These are phyloP conservation scores for Pygoscelis adeliae DNA, from an alignment of 2,113 vertebrate species.

Conservation along the genomic window DNA sequence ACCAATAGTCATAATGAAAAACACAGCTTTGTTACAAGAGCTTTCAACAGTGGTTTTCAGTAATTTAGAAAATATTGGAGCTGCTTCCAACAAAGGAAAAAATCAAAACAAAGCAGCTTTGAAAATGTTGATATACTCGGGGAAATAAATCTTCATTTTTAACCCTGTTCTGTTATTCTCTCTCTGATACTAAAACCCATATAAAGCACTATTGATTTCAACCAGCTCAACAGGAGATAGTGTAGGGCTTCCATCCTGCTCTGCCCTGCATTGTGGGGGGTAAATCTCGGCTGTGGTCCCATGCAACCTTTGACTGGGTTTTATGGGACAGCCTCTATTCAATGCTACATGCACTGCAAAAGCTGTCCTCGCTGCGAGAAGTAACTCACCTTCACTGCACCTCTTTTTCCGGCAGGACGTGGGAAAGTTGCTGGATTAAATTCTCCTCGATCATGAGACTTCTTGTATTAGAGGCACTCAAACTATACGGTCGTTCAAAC, in stretches of 20 bases:
- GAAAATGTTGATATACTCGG: neutral
- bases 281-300: rapidly evolving
- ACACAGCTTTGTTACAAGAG: neutral
- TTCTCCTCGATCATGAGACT: neutral
- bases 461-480: neutral
- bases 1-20: constrained; percentile 21
- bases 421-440: neutral
- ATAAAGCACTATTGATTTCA: neutral
- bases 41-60: constrained; percentile 12
- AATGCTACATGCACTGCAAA: rapidly evolving
- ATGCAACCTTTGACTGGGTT: neutral
- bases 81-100: neutral
- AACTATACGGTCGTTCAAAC: neutral
- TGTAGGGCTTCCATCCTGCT: neutral
- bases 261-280: rapidly evolving
- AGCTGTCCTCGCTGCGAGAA: neutral
- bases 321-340: neutral
- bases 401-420: neutral
- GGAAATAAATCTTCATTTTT: neutral
- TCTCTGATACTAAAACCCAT: neutral
- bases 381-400: neutral
- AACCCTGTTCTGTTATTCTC: neutral
- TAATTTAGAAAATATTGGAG: neutral
- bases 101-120: neutral
- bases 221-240: neutral